Evolutionary conservation across 2,797 vertebrate genomes (phyloP).

Genomic region (Galagoides demidoff): DNA sequence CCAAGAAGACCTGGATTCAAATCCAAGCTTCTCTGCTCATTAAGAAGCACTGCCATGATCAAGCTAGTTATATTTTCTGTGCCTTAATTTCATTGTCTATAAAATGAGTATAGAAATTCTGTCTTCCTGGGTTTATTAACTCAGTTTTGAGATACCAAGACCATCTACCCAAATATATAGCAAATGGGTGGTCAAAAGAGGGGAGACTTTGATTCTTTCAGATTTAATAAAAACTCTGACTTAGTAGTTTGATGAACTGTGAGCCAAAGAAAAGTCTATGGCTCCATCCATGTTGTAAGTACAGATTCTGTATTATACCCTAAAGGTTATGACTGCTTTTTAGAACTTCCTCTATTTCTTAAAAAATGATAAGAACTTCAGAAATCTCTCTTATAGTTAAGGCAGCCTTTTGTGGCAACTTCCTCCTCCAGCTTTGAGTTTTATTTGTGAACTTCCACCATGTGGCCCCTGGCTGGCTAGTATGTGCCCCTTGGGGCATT

Average conservation of each 20-base stretch:
- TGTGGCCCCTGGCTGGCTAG: neutral
- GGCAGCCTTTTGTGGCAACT: neutral
- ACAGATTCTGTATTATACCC: neutral
- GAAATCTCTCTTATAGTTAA: neutral
- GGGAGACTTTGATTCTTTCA: neutral
- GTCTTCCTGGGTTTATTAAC: neutral
- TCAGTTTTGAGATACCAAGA: neutral
- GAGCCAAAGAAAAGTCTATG: neutral
- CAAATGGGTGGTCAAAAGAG: neutral
- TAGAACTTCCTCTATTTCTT: neutral
- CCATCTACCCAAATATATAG: neutral
- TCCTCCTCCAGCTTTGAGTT: neutral
- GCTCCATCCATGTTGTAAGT: neutral
- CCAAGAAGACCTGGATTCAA: neutral
- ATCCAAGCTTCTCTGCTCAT: neutral
- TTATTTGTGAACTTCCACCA: neutral
- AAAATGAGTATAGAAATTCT: neutral
- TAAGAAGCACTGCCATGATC: neutral
- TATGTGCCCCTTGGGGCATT: neutral
- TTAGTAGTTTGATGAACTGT: neutral
- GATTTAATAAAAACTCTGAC: conserved; percentile 33
- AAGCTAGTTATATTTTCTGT: neutral
- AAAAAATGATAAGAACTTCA: neutral
- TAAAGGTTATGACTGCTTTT: neutral
- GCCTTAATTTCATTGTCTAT: neutral